These are phyloP conservation scores for Malthinus seriepunctatus DNA, from an alignment of 2,888 invertebrate species.

Conservation along the genomic window DNA sequence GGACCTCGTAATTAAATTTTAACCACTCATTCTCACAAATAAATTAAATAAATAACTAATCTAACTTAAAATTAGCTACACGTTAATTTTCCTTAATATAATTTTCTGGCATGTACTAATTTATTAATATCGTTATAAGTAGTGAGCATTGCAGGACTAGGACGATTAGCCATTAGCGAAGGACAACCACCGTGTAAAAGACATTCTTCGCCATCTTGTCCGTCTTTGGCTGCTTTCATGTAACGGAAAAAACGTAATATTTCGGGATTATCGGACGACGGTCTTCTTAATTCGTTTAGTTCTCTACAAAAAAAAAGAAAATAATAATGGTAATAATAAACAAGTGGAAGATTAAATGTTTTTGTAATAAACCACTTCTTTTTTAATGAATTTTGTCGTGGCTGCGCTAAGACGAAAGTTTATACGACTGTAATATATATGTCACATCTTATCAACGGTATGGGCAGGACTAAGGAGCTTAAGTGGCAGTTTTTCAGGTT, in stretches of 20 bases:
- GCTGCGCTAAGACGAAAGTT: no score
- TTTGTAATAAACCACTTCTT: no score
- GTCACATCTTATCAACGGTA: no score
- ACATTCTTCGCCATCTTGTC: slow-evolving; percentile 80
- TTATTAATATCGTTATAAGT: slow-evolving; percentile 88
- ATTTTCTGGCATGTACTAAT: slow-evolving; percentile 78
- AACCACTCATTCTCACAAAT: neutral
- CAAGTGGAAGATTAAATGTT: no score
- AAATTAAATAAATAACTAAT: slow-evolving; percentile 38
- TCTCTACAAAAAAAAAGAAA: slow-evolving; percentile 67
- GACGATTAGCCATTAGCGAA: slow-evolving; percentile 63
- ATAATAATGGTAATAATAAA: no score
- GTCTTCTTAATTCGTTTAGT: slow-evolving; percentile 81
- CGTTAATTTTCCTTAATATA: slow-evolving; percentile 45
- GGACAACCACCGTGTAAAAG: slow-evolving; percentile 69
- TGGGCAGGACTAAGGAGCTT: no score
- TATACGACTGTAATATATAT: no score
- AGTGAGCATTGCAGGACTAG: slow-evolving; percentile 81
- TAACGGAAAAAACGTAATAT: slow-evolving; percentile 87
- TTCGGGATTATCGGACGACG: slow-evolving; percentile 84
- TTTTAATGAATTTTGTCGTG: no score
- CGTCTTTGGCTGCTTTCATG: slow-evolving; percentile 87
- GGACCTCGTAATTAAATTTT: no score
- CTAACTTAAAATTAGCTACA: slow-evolving; percentile 17
- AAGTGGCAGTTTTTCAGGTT: no score